Evolutionary conservation across 1,140 invertebrate genomes (phyloP).

Genomic region (Caenorhabditis elegans): DNA sequence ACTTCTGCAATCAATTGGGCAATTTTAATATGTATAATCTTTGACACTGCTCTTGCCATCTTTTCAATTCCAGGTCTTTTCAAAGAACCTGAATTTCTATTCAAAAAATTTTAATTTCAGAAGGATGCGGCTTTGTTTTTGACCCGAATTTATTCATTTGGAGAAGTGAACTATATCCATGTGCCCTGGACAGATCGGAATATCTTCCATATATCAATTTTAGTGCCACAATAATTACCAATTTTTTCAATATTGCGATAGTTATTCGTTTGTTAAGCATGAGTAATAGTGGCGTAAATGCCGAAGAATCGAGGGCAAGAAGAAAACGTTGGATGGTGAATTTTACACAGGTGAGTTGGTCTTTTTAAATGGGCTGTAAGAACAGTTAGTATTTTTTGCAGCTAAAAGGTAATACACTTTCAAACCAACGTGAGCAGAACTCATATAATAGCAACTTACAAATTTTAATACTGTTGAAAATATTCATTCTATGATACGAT

Average conservation of each 20-base stretch:
- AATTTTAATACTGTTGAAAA: no score
- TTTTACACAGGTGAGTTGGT: not conserved
- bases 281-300: not conserved
- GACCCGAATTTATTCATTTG: not conserved
- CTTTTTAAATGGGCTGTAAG: no score
- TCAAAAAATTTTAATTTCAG: no score
- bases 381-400: no score
- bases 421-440: no score
- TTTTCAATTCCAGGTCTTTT: not conserved
- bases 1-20: not conserved
- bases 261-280: not conserved
- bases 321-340: not conserved
- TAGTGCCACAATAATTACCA: not conserved
- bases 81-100: no score
- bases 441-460: no score
- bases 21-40: not conserved
- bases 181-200: not conserved
- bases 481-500: no score
- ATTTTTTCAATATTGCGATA: not conserved
- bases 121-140: not conserved
- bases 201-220: not conserved
- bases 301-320: not conserved
- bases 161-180: not conserved
- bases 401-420: no score
- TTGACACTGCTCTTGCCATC: not conserved